These are phyloP conservation scores for Oligia strigilis DNA, from an alignment of 2,888 invertebrate species.

Conservation along the genomic window DNA sequence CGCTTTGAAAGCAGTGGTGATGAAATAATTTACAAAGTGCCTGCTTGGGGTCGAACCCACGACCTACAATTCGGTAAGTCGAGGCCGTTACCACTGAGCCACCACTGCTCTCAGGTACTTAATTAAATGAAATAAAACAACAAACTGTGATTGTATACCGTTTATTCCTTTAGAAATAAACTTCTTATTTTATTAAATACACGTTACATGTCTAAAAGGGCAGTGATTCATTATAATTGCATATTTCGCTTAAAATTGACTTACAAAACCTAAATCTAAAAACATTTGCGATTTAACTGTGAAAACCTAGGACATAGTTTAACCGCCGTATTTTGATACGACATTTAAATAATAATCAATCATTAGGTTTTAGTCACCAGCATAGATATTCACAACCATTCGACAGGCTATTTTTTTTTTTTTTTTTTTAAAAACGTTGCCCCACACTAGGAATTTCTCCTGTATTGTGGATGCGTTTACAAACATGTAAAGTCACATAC, in stretches of 20 bases:
- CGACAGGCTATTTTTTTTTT: no score
- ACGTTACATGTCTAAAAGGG: conserved; percentile 17
- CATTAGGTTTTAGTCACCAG: no score
- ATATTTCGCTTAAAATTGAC: conserved; percentile 1
- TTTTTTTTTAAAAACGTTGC: no score
- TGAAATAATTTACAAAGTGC: no score
- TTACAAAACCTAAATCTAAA: neutral
- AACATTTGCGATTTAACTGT: conserved; percentile 9
- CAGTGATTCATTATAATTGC: conserved; percentile 35
- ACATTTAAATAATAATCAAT: neutral
- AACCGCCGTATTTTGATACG: neutral
- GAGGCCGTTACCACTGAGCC: no score
- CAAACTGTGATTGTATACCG: neutral
- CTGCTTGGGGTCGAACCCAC: no score
- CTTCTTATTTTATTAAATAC: conserved; percentile 5
- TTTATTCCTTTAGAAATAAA: conserved; percentile 20
- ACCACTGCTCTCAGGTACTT: no score
- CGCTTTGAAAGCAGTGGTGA: no score
- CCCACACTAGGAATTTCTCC: no score
- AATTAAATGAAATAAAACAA: conserved; percentile 26
- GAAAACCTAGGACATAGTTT: neutral
- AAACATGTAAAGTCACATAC: no score
- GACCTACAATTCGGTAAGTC: neutral
- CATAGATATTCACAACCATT: no score
- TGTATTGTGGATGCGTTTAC: no score